Conservation (phyloP, 1,140 invertebrate species). For the Epicauta chinensis region DNA sequence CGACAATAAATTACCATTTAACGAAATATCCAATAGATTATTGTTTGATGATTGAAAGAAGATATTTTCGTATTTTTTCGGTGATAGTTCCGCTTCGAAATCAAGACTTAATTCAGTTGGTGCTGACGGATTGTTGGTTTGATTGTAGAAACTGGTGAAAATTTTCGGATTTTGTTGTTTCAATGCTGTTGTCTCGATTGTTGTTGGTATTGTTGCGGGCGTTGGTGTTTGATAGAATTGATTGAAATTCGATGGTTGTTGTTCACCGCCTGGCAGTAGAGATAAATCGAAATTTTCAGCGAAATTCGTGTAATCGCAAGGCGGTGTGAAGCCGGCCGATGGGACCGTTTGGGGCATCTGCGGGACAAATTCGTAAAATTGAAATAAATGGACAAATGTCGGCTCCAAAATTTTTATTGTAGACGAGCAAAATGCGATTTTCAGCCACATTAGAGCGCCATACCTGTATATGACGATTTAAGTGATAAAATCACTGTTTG, state of each 20-base stretch:
- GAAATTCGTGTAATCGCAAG: constrained; percentile 59
- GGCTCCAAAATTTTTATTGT: no score
- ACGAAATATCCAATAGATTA: constrained; percentile 39
- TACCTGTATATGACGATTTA: no score
- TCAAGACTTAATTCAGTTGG: constrained; percentile 24
- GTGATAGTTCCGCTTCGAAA: constrained; percentile 36
- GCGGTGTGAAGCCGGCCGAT: constrained; percentile 62
- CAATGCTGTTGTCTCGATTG: neutral
- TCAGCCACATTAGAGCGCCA: no score
- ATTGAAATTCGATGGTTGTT: constrained; percentile 49
- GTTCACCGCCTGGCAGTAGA: constrained; percentile 56
- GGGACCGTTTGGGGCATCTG: constrained; percentile 82
- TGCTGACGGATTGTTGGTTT: constrained; percentile 12
- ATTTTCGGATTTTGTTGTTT: constrained; percentile 35
- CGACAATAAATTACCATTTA: constrained; percentile 29
- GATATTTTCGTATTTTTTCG: constrained; percentile 7
- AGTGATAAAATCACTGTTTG: no score
- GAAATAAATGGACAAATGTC: no score
- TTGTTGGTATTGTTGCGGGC: constrained; percentile 13
- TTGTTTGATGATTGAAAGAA: neutral
- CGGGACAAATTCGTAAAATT: no score
- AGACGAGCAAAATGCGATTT: no score
- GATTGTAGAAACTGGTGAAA: constrained; percentile 32
- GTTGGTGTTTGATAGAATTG: constrained; percentile 51
- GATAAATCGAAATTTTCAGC: constrained; percentile 68